Conservation (phyloP, 2,888 invertebrate genomes). For the Colletes collaris region DNA sequence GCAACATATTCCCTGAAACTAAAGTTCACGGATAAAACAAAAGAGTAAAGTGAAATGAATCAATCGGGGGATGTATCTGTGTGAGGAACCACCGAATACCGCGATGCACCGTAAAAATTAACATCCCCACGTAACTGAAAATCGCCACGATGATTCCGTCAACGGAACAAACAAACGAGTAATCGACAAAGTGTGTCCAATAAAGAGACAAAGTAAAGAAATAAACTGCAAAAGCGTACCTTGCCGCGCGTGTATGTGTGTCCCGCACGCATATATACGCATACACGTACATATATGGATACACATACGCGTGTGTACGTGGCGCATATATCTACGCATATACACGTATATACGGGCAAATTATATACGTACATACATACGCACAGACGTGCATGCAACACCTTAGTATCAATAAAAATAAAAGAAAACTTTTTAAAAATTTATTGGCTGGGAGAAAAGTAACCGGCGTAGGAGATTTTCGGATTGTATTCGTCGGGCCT, state of each 20-base stretch:
- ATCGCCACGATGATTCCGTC: not conserved
- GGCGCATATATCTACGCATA: conserved; percentile 48
- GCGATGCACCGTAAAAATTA: conserved; percentile 3
- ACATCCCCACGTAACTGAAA: not conserved
- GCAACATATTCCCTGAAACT: no score
- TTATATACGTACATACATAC: conserved; percentile 57
- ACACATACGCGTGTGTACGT: conserved; percentile 49
- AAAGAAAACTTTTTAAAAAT: not conserved
- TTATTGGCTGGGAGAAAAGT: not conserved
- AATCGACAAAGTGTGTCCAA: not conserved
- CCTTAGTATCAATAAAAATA: conserved; percentile 37
- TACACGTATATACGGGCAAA: conserved; percentile 52
- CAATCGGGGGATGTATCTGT: no score
- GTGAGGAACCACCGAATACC: not conserved
- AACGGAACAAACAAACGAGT: not conserved
- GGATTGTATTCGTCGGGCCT: no score
- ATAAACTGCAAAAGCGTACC: conserved; percentile 38
- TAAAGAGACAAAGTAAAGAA: conserved; percentile 3
- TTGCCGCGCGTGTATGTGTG: conserved; percentile 56
- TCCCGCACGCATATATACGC: conserved; percentile 50
- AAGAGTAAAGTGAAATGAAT: no score
- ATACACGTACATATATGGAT: conserved; percentile 41
- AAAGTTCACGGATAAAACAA: no score
- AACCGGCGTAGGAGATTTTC: no score
- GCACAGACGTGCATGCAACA: conserved; percentile 66